Base-by-base conservation (phyloP, 1,140 invertebrate genomes). In the Anadara kagoshimensis region DNA sequence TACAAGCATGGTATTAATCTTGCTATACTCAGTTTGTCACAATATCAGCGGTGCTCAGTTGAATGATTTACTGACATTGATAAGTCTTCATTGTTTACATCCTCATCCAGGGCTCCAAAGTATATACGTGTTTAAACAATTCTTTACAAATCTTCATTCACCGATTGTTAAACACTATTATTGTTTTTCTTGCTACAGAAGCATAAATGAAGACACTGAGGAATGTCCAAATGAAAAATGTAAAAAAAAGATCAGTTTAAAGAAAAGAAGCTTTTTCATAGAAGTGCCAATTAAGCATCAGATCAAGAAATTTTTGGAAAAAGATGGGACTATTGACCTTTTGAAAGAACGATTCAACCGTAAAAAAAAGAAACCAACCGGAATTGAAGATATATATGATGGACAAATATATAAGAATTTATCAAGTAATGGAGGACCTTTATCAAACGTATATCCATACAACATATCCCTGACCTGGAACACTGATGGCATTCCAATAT, bases 261-360 rank as follows among this genome's bases (percentile, higher is more conserved):
- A 65, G 22, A 65, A 65, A 18, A 65, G 24, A 59, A 26, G 22
- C 56, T 68, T 47, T 54, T 68, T 68, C n/a, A 68, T 68, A n/a
- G 66, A 68, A 49, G 24, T 68, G 12, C 66, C 54, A 1, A n/a
- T n/a, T n/a, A n/a, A n/a, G n/a, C n/a, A n/a, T n/a, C n/a, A n/a
- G n/a, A n/a, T n/a, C n/a, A n/a, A n/a, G n/a, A n/a, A n/a, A n/a
- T n/a, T n/a, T n/a, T n/a, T n/a, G n/a, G n/a, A n/a, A n/a, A n/a
- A n/a, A n/a, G n/a, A n/a, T n/a, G n/a, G n/a, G n/a, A n/a, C n/a
- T n/a, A n/a, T n/a, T n/a, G n/a, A n/a, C n/a, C 8, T 58, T 36
- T 58, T 58, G 57, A 41, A 41, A 16, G 26, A 58, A 41, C 14
- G 57, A 41, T 58, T 58, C n/a, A 58, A 58, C 4, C 26, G 57